phyloP scores from a whole-genome alignment of 2,797 vertebrate species.

The Caiman crocodilus region DNA sequence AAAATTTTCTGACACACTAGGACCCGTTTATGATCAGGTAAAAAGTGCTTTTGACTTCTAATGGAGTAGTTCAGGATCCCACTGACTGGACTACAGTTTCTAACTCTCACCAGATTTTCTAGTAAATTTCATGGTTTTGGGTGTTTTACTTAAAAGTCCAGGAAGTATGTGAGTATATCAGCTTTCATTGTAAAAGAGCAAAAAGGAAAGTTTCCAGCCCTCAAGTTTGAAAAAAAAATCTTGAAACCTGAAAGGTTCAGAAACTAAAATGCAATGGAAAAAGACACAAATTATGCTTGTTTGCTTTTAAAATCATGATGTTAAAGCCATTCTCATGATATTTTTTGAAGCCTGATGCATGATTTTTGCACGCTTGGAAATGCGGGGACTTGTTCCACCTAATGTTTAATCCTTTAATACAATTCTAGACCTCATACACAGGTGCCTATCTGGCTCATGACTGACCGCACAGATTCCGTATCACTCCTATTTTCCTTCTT shows the following conservation, averaged over 20 bases:
- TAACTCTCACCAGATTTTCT: background rate
- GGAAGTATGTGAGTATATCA: background rate
- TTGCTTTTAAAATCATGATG: background rate
- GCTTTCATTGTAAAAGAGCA: background rate
- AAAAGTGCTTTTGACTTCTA: slow-evolving; percentile 17
- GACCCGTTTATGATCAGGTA: slow-evolving; percentile 57
- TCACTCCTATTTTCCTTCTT: background rate
- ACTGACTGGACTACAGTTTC: background rate
- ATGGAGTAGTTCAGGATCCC: slow-evolving; percentile 21
- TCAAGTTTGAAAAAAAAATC: background rate
- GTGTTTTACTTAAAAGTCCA: background rate
- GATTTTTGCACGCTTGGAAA: background rate
- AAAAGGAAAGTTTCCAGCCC: background rate
- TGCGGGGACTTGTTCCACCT: background rate
- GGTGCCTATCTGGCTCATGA: too few species aligned
- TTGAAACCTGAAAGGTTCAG: background rate
- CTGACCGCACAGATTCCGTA: background rate
- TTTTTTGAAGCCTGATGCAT: background rate
- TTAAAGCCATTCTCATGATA: background rate
- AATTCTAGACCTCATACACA: background rate
- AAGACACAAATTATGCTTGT: rapidly evolving
- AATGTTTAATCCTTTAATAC: background rate
- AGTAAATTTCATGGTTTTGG: too few species aligned
- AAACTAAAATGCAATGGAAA: background rate
- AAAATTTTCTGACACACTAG: slow-evolving; percentile 42